Evolutionary conservation across 2,797 vertebrate species (phyloP).

Genomic region (Pseudochirops corinnae): DNA sequence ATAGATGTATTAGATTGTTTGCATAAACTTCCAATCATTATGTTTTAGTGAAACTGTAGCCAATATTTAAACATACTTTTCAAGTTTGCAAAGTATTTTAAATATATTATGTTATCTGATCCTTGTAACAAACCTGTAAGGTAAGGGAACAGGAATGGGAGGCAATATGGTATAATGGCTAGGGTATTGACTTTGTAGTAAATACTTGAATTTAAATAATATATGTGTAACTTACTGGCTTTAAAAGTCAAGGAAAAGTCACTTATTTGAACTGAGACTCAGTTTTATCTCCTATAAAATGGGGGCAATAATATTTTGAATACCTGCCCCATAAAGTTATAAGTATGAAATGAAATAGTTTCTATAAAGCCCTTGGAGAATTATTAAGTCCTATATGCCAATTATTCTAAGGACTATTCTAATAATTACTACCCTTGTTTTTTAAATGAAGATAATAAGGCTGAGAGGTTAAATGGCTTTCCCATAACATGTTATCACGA

Average conservation of each 20-base stretch:
- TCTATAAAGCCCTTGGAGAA: background rate
- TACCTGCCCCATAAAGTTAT: background rate
- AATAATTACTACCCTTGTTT: background rate
- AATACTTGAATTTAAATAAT: background rate
- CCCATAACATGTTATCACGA: background rate
- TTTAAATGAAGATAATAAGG: background rate
- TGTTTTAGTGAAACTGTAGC: background rate
- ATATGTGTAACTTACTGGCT: background rate
- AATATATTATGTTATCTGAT: background rate
- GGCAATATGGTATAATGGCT: background rate
- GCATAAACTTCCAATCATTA: accelerated
- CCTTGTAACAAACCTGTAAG: background rate
- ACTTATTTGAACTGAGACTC: background rate
- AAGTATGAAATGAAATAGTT: background rate
- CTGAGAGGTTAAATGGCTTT: background rate
- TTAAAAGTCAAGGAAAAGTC: no score
- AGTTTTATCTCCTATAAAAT: background rate
- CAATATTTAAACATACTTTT: background rate
- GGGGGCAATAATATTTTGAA: background rate
- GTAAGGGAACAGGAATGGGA: background rate
- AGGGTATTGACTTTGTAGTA: background rate
- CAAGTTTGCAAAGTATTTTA: background rate
- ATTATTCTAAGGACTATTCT: background rate
- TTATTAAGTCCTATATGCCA: background rate
- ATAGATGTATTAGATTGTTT: background rate